A percentile compares a stretch with the other conserved stretches of the same genome.
Evolutionary conservation across 2,113 vertebrate species (phyloP).

Genomic region (Phalacrocorax brasilianus): DNA sequence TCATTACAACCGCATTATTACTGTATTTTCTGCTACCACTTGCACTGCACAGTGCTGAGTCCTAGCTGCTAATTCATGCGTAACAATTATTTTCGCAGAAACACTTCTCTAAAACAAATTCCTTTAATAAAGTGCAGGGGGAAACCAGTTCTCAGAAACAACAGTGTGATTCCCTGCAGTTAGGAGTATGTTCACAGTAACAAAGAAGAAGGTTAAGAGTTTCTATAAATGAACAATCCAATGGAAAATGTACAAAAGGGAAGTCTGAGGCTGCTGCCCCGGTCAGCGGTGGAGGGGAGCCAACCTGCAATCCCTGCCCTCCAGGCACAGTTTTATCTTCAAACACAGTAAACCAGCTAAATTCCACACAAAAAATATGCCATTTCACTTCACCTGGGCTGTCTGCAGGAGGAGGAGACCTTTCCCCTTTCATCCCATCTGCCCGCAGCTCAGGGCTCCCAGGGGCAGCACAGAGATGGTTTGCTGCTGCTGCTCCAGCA

Average conservation of each 20-base stretch:
- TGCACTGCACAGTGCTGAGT: neutral
- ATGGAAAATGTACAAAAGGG: neutral
- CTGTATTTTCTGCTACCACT: neutral
- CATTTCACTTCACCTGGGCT: neutral
- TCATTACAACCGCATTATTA: conserved; percentile 39
- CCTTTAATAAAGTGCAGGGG: neutral
- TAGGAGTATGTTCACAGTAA: neutral
- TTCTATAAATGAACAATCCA: neutral
- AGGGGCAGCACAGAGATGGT: neutral
- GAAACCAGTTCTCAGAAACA: neutral
- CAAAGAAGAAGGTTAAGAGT: neutral
- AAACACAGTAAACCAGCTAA: neutral
- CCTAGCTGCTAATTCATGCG: neutral
- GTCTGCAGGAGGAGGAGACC: neutral
- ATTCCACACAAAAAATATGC: neutral
- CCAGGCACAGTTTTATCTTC: neutral
- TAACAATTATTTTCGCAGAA: neutral
- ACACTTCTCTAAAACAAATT: conserved; percentile 6
- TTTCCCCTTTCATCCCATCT: neutral
- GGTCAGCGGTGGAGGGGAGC: neutral
- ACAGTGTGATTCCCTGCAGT: neutral
- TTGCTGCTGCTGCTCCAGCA: neutral
- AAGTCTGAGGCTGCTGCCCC: neutral
- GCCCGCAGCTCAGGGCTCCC: fast-evolving
- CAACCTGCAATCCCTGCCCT: neutral